Evolutionary conservation across 2,797 vertebrate genomes (phyloP).

Genomic region (Poecilia gillii): DNA sequence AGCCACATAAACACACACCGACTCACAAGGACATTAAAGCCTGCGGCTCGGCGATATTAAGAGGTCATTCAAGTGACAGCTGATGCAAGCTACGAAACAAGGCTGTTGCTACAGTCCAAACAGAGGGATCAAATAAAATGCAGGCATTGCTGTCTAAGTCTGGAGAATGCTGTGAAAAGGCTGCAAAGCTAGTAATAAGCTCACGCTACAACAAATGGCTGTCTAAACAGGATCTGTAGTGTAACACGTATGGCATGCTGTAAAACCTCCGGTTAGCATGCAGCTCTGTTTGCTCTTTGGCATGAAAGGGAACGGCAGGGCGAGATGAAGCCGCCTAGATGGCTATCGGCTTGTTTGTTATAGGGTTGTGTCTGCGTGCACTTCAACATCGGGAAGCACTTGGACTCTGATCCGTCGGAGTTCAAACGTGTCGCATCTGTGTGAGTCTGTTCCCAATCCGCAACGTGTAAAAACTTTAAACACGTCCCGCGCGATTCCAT

Average conservation of each 20-base stretch:
- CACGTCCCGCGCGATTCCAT: constrained; percentile 20
- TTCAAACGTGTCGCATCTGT: constrained; percentile 9
- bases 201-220: constrained; percentile 24
- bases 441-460: constrained; percentile 24
- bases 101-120: constrained; percentile 8
- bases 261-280: constrained; percentile 46
- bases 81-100: constrained; percentile 44
- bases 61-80: constrained; percentile 69
- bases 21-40: constrained; percentile 66
- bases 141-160: constrained; percentile 25
- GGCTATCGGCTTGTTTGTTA: constrained; percentile 34
- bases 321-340: constrained; percentile 15
- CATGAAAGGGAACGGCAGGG: constrained; percentile 8
- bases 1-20: constrained; percentile 56
- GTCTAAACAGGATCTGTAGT: constrained; percentile 44
- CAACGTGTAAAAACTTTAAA: constrained; percentile 44
- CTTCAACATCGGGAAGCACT: constrained; percentile 25
- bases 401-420: constrained; percentile 22
- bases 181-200: constrained; percentile 27
- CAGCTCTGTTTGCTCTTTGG: constrained; percentile 41
- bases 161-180: constrained; percentile 40
- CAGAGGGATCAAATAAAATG: constrained; percentile 26
- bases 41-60: constrained; percentile 64
- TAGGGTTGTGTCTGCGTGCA: constrained; percentile 4
- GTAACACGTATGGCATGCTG: constrained; percentile 38